Evolutionary conservation across 2,888 invertebrate genomes (phyloP), one percentile per base, ranked within the genome.

Genomic region (Neoscelio sp.): DNA sequence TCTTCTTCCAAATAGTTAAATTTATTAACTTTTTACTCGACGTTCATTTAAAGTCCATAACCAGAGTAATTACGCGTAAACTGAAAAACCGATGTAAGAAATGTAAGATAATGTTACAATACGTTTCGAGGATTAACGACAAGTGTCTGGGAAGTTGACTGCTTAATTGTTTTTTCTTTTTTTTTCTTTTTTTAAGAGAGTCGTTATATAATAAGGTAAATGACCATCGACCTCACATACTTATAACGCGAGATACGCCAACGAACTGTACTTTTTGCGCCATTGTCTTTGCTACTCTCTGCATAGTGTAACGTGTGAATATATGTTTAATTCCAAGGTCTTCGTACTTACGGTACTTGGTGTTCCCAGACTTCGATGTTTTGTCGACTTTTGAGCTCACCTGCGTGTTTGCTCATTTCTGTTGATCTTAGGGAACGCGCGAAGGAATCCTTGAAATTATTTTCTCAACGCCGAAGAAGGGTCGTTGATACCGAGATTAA

Each of bases 261-360:
- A 65, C 71, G 70, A 81, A 82, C 83, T 74, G 81, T 81, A 80
- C 81, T 80, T 82, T 82, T 83, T 80, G 58, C 82, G 65, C 82
- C 67, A 84, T 82, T 83, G 84, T 83, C 82, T 84, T 78, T 74
- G 54, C 62, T 52, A 62, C 78, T 65, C 35, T 62, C 76, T 48
- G 79, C 67, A 71, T 75, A 79, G 68, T 68, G 76, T 78, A 78
- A 82, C 82, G 82, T 84, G 83, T 80, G 82, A 82, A 82, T 80
- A 79, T 80, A 75, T 81, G 77, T 79, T 84, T 82, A 81, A 82
- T 84, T 84, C 82, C 82, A 80, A 77, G 80, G 80, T 70, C 78
- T 78, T 76, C 78, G 67, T 75, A 80, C 78, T 78, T 76, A 78
- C 81, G 81, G 80, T 81, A 81, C 79, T 71, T 58, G 68, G 73